Evolutionary conservation across 2,888 invertebrate genomes (phyloP), one percentile per base, ranked within the genome.

Genomic region (Acanthosepion pharaonis): DNA sequence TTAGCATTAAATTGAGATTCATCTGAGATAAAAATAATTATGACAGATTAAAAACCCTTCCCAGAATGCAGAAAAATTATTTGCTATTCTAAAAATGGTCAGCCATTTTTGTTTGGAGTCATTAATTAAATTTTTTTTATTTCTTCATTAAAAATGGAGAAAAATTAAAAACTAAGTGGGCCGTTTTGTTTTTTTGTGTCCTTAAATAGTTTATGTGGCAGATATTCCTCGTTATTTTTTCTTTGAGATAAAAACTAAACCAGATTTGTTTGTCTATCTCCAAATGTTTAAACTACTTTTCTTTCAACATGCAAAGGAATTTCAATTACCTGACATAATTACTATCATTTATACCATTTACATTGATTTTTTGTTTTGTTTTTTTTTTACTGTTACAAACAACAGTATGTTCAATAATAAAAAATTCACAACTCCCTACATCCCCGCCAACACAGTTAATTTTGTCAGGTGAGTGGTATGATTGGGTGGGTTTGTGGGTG

Each of bases 401-500:
- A 78, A n/a, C 78, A 78, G 78, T 78, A n/a, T 15, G 28, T n/a
- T 78, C 15, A 78, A 78, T 78, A n/a, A 78, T n/a, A 9, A 78
- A n/a, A 78, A n/a, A 78, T 33, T n/a, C 78, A 78, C 78, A n/a
- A 33, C 78, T 78, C n/a, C 78, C 9, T 78, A 78, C 28, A n/a
- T 9, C 78, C n/a, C 28, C 78, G 9, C n/a, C 78, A n/a, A n/a
- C 78, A 33, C 78, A n/a, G 28, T 78, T 78, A n/a, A 78, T 78
- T 78, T 78, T 78, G 78, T 78, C n/a, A n/a, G 78, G 78, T 15
- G n/a, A 78, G n/a, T 59, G 78, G 4, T 78, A 78, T 11, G n/a
- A 78, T 78, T n/a, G n/a, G 78, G n/a, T 78, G 78, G n/a, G 78
- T n/a, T n/a, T 78, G n/a, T 78, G n/a, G n/a, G n/a, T 78, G 78